A percentile compares a stretch with the other conserved stretches of the same genome.
Conservation (phyloP, 2,113 vertebrate species). For the Apeltes quadracus region DNA sequence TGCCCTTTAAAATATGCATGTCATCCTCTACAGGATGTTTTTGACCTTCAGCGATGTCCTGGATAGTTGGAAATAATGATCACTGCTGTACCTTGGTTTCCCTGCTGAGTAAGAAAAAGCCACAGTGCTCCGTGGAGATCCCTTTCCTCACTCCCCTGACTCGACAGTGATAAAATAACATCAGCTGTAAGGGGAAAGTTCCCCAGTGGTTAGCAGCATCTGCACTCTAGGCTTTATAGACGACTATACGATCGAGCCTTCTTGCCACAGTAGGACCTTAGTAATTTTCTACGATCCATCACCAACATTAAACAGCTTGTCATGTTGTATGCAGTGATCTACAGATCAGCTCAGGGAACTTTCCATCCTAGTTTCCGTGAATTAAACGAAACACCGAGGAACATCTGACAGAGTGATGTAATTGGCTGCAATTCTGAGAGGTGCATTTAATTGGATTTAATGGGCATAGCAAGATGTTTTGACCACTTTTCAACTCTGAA, state of each 20-base stretch:
- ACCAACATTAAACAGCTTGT: slow-evolving; percentile 42
- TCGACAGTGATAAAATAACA: slow-evolving; percentile 53
- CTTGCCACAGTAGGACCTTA: slow-evolving; percentile 15
- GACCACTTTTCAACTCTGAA: slow-evolving; percentile 34
- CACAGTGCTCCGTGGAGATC: slow-evolving; percentile 24
- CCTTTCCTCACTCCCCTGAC: slow-evolving; percentile 26
- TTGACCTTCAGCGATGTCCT: slow-evolving; percentile 12
- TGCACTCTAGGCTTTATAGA: slow-evolving; percentile 39
- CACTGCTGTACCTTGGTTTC: slow-evolving; percentile 28
- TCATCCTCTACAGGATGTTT: slow-evolving; percentile 6
- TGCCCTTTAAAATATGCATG: background rate
- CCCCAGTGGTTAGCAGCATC: slow-evolving; percentile 47
- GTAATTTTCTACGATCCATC: slow-evolving; percentile 42
- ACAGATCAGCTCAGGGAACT: slow-evolving; percentile 31
- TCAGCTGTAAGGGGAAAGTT: slow-evolving; percentile 27
- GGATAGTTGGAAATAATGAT: slow-evolving; percentile 5
- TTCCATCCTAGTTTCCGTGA: slow-evolving; percentile 10
- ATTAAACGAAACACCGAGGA: slow-evolving; percentile 17
- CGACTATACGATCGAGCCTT: slow-evolving; percentile 10
- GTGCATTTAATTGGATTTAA: slow-evolving; percentile 19
- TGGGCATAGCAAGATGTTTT: background rate
- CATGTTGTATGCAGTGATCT: slow-evolving; percentile 41
- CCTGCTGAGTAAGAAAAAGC: slow-evolving; percentile 30
- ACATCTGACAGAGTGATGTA: slow-evolving; percentile 38
- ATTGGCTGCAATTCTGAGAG: slow-evolving; percentile 48